Evolutionary conservation across 1,140 invertebrate species (phyloP).

Genomic region (Elysia chlorotica): DNA sequence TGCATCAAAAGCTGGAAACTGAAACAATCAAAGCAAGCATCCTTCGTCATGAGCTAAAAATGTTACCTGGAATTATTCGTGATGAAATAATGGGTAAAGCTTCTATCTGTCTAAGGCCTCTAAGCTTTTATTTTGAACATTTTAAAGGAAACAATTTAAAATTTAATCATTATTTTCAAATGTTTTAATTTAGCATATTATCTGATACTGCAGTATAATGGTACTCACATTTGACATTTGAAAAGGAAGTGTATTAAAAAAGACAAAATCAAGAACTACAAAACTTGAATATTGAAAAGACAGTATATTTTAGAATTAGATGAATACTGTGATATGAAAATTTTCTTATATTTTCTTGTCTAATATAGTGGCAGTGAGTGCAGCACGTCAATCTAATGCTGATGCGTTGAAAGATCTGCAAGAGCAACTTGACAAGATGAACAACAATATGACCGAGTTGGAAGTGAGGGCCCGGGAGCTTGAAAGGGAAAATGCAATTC

Average conservation of each 20-base stretch:
- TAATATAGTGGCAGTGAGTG: constrained; percentile 51
- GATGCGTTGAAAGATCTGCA: constrained; percentile 41
- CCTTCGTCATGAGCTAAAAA: constrained; percentile 50
- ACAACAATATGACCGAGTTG: constrained; percentile 43
- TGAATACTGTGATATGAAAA: too few species aligned
- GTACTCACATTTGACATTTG: too few species aligned
- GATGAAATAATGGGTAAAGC: constrained; percentile 58
- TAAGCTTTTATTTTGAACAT: too few species aligned
- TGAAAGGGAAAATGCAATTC: constrained; percentile 51
- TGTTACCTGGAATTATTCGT: constrained; percentile 50
- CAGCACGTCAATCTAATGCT: constrained; percentile 52
- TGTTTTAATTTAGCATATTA: too few species aligned
- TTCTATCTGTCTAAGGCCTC: too few species aligned
- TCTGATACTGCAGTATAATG: too few species aligned
- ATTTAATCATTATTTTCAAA: too few species aligned
- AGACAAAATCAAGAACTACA: too few species aligned
- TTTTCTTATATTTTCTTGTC: not conserved
- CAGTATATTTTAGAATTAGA: too few species aligned
- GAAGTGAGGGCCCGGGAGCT: constrained; percentile 41
- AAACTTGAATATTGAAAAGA: too few species aligned
- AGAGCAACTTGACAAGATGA: constrained; percentile 44
- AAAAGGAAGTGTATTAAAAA: too few species aligned
- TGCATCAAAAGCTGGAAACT: constrained; percentile 54
- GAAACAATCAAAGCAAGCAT: constrained; percentile 59
- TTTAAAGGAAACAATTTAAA: too few species aligned